Evolutionary conservation across 2,113 vertebrate genomes (phyloP).

Genomic region (Phrynosoma blainvillii): DNA sequence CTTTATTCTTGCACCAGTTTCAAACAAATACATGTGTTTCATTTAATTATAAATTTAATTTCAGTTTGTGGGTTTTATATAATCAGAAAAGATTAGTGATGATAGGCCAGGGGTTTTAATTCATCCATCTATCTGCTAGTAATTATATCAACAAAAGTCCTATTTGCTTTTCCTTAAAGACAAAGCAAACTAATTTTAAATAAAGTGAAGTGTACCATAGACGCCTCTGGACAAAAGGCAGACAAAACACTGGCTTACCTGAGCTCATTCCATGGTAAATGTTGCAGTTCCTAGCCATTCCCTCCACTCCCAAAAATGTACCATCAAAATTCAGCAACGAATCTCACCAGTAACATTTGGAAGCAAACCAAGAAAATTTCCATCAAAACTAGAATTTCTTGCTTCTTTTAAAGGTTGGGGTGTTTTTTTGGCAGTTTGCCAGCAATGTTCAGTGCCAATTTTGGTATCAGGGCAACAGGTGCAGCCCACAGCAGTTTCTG

Average conservation of each 20-base stretch:
- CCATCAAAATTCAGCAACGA: no score
- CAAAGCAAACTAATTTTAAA: neutral
- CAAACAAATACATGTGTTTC: rapidly evolving
- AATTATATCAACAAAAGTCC: neutral
- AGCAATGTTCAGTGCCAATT: no score
- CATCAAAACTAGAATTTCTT: no score
- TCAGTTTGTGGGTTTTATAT: neutral
- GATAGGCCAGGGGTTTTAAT: neutral
- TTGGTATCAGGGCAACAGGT: no score
- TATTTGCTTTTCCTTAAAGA: neutral
- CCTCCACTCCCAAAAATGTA: no score
- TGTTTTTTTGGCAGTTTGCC: no score
- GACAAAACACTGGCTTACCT: no score
- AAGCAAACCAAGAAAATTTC: no score
- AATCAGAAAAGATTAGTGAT: neutral
- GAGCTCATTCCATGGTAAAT: no score
- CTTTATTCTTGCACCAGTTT: neutral
- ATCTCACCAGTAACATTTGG: no score
- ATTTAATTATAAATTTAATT: neutral
- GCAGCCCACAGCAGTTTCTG: neutral
- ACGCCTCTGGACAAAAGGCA: neutral
- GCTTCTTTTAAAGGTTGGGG: no score
- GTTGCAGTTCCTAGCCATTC: no score
- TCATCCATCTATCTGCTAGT: neutral
- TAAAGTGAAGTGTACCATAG: neutral